phyloP scores from a whole-genome alignment of 2,888 invertebrate species.

The Pollenia labialis region DNA sequence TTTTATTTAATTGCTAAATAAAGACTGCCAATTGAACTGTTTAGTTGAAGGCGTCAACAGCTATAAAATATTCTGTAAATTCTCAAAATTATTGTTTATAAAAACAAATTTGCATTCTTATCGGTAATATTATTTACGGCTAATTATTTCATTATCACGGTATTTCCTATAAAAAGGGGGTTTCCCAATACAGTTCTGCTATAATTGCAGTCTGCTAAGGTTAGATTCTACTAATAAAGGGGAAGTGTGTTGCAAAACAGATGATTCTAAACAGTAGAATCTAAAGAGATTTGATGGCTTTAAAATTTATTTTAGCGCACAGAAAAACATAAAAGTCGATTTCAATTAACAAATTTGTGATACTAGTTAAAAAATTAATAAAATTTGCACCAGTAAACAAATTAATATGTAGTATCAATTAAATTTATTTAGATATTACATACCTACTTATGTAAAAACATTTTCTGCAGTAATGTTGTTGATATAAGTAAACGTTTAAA shows the following conservation, averaged over 20 bases:
- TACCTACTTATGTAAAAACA: too few species aligned
- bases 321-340: too few species aligned
- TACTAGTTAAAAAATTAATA: too few species aligned
- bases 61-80: slow-evolving; percentile 2
- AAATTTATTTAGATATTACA: too few species aligned
- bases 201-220: slow-evolving; percentile 2
- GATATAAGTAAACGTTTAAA: too few species aligned
- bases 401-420: too few species aligned
- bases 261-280: too few species aligned
- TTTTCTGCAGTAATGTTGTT: too few species aligned
- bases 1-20: slow-evolving; percentile 11
- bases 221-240: not conserved
- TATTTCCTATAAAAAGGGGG: slow-evolving; percentile 3
- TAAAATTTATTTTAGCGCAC: too few species aligned
- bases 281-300: too few species aligned
- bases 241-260: not conserved
- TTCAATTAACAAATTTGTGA: too few species aligned
- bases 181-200: not conserved
- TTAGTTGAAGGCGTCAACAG: not conserved
- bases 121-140: slow-evolving; percentile 8
- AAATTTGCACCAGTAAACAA: too few species aligned
- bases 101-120: slow-evolving; percentile 18
- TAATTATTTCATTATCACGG: slow-evolving; percentile 10
- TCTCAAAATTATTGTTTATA: slow-evolving; percentile 19
- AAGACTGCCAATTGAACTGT: slow-evolving; percentile 21